phyloP scores from a whole-genome alignment of 1,140 invertebrate genomes.

The Drosophila quadrilineata region DNA sequence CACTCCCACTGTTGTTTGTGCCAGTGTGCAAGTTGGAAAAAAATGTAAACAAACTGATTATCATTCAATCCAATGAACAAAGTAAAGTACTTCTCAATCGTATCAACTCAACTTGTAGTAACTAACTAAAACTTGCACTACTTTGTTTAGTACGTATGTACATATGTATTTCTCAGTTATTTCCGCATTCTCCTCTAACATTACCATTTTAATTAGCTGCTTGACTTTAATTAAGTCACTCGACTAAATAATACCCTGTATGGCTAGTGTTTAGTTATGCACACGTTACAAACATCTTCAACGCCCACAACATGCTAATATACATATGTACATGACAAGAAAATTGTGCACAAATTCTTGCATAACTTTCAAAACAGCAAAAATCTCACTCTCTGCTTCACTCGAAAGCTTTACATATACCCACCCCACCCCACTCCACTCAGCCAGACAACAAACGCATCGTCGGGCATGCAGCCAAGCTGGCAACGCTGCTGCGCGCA shows the following conservation, averaged over 20 bases:
- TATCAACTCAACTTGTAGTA: neutral
- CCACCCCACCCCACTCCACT: neutral
- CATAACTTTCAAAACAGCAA: slow-evolving; percentile 47
- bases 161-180: no score
- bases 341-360: slow-evolving; percentile 55
- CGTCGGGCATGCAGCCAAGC: slow-evolving; percentile 32
- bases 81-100: slow-evolving; percentile 54
- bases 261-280: no score
- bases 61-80: slow-evolving; percentile 80
- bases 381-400: neutral
- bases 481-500: slow-evolving; percentile 63
- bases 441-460: neutral
- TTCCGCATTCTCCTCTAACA: no score
- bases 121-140: no score
- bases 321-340: neutral
- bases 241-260: slow-evolving; percentile 12
- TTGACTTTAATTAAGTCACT: no score
- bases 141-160: no score
- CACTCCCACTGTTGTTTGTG: slow-evolving; percentile 23
- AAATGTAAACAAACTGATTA: slow-evolving; percentile 81
- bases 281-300: no score
- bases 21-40: slow-evolving; percentile 68
- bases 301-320: neutral
- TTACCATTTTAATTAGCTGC: no score
- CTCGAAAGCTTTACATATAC: slow-evolving; percentile 17